phyloP scores from a whole-genome alignment of 1,140 invertebrate species.

The Anthonomus grandis region DNA sequence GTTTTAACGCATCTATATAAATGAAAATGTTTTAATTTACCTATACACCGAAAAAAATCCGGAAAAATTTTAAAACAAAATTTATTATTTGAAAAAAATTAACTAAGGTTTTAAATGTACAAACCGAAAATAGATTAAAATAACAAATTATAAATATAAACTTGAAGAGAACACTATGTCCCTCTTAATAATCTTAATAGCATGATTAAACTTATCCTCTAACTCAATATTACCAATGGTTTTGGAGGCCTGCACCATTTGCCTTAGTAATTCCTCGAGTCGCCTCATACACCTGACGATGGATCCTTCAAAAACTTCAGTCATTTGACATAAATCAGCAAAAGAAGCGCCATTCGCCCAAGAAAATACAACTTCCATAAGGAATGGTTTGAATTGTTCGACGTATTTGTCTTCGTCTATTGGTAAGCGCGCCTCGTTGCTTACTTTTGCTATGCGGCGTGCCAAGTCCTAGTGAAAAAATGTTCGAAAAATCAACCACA shows the following conservation, averaged over 20 bases:
- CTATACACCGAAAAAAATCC: too few relatives aligned
- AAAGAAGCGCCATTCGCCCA: slow-evolving; percentile 97
- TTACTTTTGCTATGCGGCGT: slow-evolving; percentile 86
- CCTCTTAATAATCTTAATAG: slow-evolving; percentile 88
- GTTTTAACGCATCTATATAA: too few relatives aligned
- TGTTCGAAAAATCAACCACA: background rate
- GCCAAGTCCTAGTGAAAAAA: slow-evolving; percentile 71
- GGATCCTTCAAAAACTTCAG: slow-evolving; percentile 98
- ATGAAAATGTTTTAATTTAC: too few relatives aligned
- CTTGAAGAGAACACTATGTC: slow-evolving; percentile 99
- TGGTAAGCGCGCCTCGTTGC: slow-evolving; percentile 85
- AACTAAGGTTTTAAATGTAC: too few relatives aligned
- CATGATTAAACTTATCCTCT: slow-evolving; percentile 94
- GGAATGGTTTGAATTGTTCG: slow-evolving; percentile 86
- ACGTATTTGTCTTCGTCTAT: slow-evolving; percentile 91
- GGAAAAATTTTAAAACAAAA: too few relatives aligned
- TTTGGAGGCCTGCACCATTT: slow-evolving; percentile 94
- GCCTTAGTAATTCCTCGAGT: slow-evolving; percentile 91
- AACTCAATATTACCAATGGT: slow-evolving; percentile 95
- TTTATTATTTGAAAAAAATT: too few relatives aligned
- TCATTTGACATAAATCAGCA: slow-evolving; percentile 92
- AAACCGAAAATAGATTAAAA: slow-evolving; percentile 13
- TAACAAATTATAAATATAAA: slow-evolving; percentile 79
- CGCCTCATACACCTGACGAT: slow-evolving; percentile 97
- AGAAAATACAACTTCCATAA: slow-evolving; percentile 97